Evolutionary conservation across 2,888 invertebrate genomes (phyloP), one percentile per base, ranked within the genome.

Genomic region (Epirrhoe alternata): DNA sequence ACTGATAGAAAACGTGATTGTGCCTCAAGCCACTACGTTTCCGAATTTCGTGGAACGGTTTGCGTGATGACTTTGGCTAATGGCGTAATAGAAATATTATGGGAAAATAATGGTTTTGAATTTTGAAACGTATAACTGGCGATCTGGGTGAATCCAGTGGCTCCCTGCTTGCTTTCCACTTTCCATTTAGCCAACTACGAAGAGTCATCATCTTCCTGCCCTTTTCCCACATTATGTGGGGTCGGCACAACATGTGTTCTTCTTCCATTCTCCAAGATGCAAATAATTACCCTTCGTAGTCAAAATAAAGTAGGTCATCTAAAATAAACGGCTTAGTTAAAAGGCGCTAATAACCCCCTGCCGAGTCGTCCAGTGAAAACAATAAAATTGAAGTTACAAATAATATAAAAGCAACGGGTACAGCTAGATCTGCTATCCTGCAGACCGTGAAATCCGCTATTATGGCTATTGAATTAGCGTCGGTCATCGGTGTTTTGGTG

Each of bases 1-100:
- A 89, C 78, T 83, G 83, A 85, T 85, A 77, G 81, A 85, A 87
- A 87, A 88, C 89, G 87, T 88, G 88, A 88, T 86, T 84, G 83
- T 81, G 86, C 80, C 85, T 84, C 85, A 83, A 85, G 84, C 86
- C 81, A 84, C 75, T 81, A 79, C 69, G 77, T 80, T 83, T 81
- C 76, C 73, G 72, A 83, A 84, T 81, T 85, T 85, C 76, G 78
- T 83, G 81, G 77, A 86, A 81, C 81, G 77, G 78, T 81, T 83
- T 76, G 74, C 73, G 76, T 74, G 71, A 76, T 79, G 74, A 74
- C 72, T 73, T 74, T 77, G n/a, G 65, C 71, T 73, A 69, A 72
- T 61, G 67, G 56, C 71, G 72, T 69, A 69, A 68, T 73, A 42
- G 30, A 6, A 24, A 30, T 30, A 12, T 42, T 42, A 42, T 42